Conservation (phyloP, 2,797 vertebrate genomes). For the Bryconaethiops microstoma region DNA sequence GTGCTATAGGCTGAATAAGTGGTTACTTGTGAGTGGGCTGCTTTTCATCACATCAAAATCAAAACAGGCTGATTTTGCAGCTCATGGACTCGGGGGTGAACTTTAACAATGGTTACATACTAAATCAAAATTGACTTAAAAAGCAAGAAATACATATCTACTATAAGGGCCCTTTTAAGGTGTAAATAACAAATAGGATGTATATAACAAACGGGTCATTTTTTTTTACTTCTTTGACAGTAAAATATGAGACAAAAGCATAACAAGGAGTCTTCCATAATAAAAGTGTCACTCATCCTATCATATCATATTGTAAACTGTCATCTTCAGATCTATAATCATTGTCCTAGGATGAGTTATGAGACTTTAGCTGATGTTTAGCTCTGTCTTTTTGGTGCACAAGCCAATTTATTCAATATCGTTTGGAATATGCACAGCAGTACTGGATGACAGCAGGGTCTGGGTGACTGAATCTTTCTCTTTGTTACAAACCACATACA, state of each 20-base stretch:
- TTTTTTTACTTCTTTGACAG: no score
- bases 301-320: not conserved
- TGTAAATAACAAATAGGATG: not conserved
- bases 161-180: no score
- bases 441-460: not conserved
- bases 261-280: not conserved
- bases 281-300: not conserved
- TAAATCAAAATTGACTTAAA: no score
- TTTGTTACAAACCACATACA: conserved; percentile 37
- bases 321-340: not conserved
- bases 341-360: not conserved
- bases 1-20: no score
- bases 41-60: no score
- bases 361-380: not conserved
- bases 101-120: no score
- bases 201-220: not conserved
- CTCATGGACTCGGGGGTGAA: no score
- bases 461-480: conserved; percentile 20
- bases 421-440: not conserved
- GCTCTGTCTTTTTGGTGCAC: not conserved
- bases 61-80: no score
- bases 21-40: no score
- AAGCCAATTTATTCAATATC: not conserved
- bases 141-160: no score
- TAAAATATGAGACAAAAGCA: not conserved